A percentile compares a stretch with the other conserved stretches of the same genome.
Conservation (phyloP, 2,797 vertebrate species). For the Phalanger gymnotis region DNA sequence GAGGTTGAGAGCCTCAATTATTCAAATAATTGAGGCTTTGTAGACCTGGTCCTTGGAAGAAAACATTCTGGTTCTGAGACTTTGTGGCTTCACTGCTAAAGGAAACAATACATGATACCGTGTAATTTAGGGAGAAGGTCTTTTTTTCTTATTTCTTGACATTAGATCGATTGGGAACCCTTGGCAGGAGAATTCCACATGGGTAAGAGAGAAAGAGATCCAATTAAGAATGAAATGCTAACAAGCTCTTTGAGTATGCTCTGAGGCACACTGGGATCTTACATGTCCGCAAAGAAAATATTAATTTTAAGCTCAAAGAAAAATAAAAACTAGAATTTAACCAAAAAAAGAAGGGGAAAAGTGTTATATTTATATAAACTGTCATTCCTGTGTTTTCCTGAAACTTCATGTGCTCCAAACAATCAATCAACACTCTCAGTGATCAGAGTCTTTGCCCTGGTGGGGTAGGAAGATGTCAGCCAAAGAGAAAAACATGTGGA, state of each 20-base stretch:
- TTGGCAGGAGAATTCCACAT: constrained; percentile 78
- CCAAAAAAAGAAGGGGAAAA: constrained; percentile 54
- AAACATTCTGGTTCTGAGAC: constrained; percentile 32
- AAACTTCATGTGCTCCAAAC: constrained; percentile 81
- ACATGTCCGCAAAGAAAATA: constrained; percentile 80
- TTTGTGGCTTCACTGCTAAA: constrained; percentile 60
- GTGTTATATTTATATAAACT: constrained; percentile 83
- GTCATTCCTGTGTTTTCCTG: constrained; percentile 80
- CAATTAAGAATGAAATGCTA: constrained; percentile 84
- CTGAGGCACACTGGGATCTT: constrained; percentile 75
- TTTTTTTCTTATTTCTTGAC: constrained; percentile 66
- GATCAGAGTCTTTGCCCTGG: constrained; percentile 82
- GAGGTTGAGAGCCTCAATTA: constrained; percentile 35
- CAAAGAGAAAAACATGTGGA: constrained; percentile 82
- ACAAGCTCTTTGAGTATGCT: constrained; percentile 79
- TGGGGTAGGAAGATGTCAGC: constrained; percentile 83
- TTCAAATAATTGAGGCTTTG: constrained; percentile 31
- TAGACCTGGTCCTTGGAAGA: not conserved
- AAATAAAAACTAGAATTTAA: constrained; percentile 77
- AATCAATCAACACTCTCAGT: constrained; percentile 83
- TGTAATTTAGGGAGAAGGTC: constrained; percentile 50
- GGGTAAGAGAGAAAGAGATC: constrained; percentile 78
- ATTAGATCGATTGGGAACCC: constrained; percentile 59
- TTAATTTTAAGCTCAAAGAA: constrained; percentile 82
- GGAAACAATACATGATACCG: constrained; percentile 53